Base-by-base conservation (phyloP, 2,888 invertebrate species). In the Morpho deidamia region DNA sequence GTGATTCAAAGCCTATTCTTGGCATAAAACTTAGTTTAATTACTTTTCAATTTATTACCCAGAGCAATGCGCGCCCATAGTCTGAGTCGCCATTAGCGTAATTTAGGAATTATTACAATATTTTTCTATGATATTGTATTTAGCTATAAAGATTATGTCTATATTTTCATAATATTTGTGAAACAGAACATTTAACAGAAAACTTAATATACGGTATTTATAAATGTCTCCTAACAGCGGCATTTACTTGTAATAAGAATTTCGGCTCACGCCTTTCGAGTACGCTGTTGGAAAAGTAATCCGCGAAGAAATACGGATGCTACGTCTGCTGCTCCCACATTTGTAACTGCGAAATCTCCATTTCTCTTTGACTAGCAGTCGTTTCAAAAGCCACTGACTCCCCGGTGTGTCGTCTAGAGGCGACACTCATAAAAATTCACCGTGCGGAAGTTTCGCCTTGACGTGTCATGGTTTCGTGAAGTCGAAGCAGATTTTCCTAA, bases 271-370 rank as follows among this genome's bases (percentile, higher is more conserved):
- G 72, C 76, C 78, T 79, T 82, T 78, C 82, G 73, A 78, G 74
- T 76, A 78, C 77, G 80, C 77, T 78, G 80, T 74, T 81, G 78
- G 69, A 77, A 83, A 83, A 78, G 84, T 86, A 87, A 85, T 86
- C 83, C 83, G 70, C 71, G 80, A 83, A 85, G 83, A 86, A 81
- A 86, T 86, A 85, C 81, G 79, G 75, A 80, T 74, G 71, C 72
- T 69, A 76, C 23, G 23, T 23, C 79, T 80, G 81, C 82, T 73
- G 78, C 78, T 83, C 80, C 74, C 81, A 83, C 84, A 86, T 87
- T 87, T 85, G 85, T 86, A 85, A 83, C 86, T 74, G 76, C 72
- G 73, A 85, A 86, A 87, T 86, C 84, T 85, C 84, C 84, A 87
- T 87, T 85, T 86, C 83, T 81, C 85, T 86, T 86, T 87, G 85